Percentiles rank a stretch among this genome's conserved stretches.
phyloP scores from a whole-genome alignment of 2,888 invertebrate genomes.

The Aradus depressus region DNA sequence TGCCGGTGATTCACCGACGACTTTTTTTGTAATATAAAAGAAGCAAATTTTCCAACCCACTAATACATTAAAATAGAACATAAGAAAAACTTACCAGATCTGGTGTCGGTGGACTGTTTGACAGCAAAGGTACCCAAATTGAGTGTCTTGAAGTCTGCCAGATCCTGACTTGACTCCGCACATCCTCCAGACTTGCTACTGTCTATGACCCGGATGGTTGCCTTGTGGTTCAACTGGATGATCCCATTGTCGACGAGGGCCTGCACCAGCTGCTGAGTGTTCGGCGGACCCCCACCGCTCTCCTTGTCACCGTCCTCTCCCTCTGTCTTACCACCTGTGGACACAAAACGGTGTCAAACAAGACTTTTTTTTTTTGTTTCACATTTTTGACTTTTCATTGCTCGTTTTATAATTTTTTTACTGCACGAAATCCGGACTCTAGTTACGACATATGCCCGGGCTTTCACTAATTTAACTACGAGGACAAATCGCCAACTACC shows the following conservation, averaged over 20 bases:
- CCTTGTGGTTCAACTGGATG: conserved; percentile 30
- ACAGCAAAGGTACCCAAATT: conserved; percentile 28
- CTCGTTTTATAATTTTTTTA: neutral
- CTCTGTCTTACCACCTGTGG: conserved; percentile 23
- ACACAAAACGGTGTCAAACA: too few relatives aligned
- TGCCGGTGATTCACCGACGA: too few relatives aligned
- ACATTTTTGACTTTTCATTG: neutral
- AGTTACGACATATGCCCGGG: too few relatives aligned
- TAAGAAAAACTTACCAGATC: conserved; percentile 19
- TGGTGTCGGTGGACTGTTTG: conserved; percentile 26
- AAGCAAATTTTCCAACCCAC: neutral
- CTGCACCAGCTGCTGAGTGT: conserved; percentile 29
- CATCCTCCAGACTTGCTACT: conserved; percentile 24
- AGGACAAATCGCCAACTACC: too few relatives aligned
- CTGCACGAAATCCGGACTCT: too few relatives aligned
- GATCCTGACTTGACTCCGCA: conserved; percentile 23
- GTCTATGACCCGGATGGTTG: conserved; percentile 27
- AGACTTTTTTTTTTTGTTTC: too few relatives aligned
- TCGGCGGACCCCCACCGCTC: conserved; percentile 20
- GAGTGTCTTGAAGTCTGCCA: conserved; percentile 27
- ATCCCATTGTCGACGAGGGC: conserved; percentile 30
- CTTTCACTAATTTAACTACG: too few relatives aligned
- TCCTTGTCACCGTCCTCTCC: conserved; percentile 22
- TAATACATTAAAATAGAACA: neutral
- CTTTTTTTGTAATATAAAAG: neutral